Percentiles rank a stretch among this genome's conserved stretches.
Conservation (phyloP, 2,888 invertebrate species). For the Piscicola geometra region DNA sequence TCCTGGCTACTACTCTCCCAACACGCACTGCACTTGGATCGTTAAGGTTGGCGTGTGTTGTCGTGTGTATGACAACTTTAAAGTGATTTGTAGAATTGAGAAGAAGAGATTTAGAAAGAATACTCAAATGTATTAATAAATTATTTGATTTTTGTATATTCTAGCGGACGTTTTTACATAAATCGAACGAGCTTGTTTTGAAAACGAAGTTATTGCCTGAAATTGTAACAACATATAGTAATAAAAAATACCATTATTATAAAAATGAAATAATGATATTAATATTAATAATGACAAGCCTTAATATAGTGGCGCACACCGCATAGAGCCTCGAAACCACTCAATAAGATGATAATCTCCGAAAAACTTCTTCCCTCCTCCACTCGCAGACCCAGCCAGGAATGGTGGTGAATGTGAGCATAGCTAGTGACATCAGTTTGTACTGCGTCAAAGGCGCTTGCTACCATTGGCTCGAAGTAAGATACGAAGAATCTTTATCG, state of each 20-base stretch:
- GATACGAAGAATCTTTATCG: constrained; percentile 32
- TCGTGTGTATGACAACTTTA: background rate
- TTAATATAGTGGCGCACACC: too few relatives aligned
- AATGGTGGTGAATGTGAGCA: constrained; percentile 32
- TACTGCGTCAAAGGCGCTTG: constrained; percentile 37
- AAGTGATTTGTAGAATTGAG: background rate
- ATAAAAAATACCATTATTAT: too few relatives aligned
- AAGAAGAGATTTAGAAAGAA: too few relatives aligned
- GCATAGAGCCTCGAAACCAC: too few relatives aligned
- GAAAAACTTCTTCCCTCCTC: too few relatives aligned
- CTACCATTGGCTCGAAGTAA: constrained; percentile 42
- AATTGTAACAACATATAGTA: background rate
- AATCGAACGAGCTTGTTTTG: too few relatives aligned
- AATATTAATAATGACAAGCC: too few relatives aligned
- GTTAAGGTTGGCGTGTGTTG: constrained; percentile 36
- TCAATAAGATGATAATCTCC: too few relatives aligned
- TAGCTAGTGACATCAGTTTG: constrained; percentile 39
- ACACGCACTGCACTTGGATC: constrained; percentile 41
- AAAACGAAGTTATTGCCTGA: background rate
- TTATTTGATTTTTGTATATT: too few relatives aligned
- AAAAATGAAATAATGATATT: too few relatives aligned
- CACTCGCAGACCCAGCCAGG: constrained; percentile 37
- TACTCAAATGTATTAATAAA: too few relatives aligned
- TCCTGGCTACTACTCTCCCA: constrained; percentile 32
- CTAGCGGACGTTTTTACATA: too few relatives aligned